These are phyloP conservation scores for Trypoxylus dichotomus DNA, from an alignment of 1,140 invertebrate species.

Conservation along the genomic window DNA sequence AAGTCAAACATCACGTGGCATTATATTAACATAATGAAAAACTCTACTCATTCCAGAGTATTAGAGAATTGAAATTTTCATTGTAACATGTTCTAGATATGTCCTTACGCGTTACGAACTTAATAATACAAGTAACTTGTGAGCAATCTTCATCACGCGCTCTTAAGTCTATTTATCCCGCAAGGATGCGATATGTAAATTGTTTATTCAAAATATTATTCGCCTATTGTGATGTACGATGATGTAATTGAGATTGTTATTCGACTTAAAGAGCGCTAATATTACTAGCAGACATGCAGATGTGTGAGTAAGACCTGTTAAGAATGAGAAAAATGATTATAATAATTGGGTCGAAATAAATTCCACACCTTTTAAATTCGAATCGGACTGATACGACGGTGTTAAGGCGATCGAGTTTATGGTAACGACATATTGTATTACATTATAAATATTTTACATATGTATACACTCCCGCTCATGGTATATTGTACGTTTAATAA, in stretches of 20 bases:
- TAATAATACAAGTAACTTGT: no score
- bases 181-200: constrained; percentile 19
- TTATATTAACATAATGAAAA: no score
- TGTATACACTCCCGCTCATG: no score
- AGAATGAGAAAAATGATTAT: neutral
- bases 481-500: no score
- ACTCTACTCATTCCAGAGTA: no score
- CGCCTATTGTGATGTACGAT: neutral
- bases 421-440: neutral
- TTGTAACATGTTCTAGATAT: no score
- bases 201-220: constrained; percentile 25
- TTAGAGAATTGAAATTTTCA: no score
- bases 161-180: neutral
- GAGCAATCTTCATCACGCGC: neutral
- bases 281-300: neutral
- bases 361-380: neutral
- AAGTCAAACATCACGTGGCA: no score
- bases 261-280: constrained; percentile 9
- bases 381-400: no score
- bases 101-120: no score
- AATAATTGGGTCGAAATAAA: constrained; percentile 7
- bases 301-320: neutral
- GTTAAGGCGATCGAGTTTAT: neutral
- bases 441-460: no score
- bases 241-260: constrained; percentile 20